Evolutionary conservation across 1,140 invertebrate genomes (phyloP).

Genomic region (Solen grandis): DNA sequence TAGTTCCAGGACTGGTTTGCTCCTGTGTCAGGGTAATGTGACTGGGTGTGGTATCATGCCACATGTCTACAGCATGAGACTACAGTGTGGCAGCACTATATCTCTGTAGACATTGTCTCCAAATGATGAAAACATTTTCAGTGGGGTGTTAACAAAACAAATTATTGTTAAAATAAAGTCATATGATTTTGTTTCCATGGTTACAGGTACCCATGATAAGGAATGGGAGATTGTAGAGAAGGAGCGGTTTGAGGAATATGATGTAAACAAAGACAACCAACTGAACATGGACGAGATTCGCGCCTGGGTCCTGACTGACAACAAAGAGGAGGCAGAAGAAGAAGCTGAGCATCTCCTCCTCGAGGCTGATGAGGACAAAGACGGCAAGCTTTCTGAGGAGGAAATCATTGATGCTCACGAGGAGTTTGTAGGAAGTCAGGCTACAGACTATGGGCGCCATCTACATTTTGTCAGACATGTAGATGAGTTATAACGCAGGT

Average conservation of each 20-base stretch:
- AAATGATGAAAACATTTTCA: too few species aligned
- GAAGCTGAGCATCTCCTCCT: constrained; percentile 96
- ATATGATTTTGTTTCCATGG: constrained; percentile 41
- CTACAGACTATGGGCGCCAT: constrained; percentile 96
- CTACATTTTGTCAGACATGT: constrained; percentile 82
- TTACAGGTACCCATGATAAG: constrained; percentile 86
- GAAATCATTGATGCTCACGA: constrained; percentile 95
- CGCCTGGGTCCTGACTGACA: constrained; percentile 95
- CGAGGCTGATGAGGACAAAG: constrained; percentile 93
- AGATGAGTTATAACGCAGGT: constrained; percentile 62
- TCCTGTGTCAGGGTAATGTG: too few species aligned
- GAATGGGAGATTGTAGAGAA: constrained; percentile 92
- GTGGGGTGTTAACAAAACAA: too few species aligned
- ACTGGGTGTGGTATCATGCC: too few species aligned
- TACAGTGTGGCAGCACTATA: too few species aligned
- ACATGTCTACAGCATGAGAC: too few species aligned
- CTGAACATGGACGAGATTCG: constrained; percentile 91
- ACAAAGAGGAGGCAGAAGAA: constrained; percentile 93
- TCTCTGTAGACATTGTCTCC: too few species aligned
- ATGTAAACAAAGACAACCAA: constrained; percentile 92
- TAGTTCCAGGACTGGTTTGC: too few species aligned
- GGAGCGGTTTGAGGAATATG: constrained; percentile 95
- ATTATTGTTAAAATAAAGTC: too few species aligned
- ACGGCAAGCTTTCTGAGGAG: constrained; percentile 90
- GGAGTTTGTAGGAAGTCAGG: constrained; percentile 97